Evolutionary conservation across 2,888 invertebrate species (phyloP).

Genomic region (Aromia moschata): DNA sequence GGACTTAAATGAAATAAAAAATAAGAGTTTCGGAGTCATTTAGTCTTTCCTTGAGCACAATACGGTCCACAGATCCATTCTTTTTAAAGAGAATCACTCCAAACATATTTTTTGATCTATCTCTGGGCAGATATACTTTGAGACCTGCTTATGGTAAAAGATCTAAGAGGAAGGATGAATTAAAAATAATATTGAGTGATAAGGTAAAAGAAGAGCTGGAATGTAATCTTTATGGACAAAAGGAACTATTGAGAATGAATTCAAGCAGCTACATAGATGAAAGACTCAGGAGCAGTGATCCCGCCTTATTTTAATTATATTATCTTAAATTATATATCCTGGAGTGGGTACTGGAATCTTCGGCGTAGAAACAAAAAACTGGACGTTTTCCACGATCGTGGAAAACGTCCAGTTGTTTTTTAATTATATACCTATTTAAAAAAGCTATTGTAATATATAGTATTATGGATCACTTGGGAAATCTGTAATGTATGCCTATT

Average conservation of each 20-base stretch:
- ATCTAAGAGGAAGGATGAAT: background rate
- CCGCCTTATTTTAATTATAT: slow-evolving; percentile 15
- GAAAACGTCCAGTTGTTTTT: too few relatives aligned
- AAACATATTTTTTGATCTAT: slow-evolving; percentile 42
- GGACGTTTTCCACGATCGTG: too few relatives aligned
- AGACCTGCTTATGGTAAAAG: slow-evolving; percentile 14
- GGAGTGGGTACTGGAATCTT: too few relatives aligned
- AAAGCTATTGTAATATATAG: too few relatives aligned
- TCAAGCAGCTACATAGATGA: background rate
- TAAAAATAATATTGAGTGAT: slow-evolving; percentile 14
- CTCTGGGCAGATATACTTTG: slow-evolving; percentile 37
- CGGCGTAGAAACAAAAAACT: too few relatives aligned
- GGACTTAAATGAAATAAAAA: slow-evolving; percentile 34
- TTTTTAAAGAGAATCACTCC: slow-evolving; percentile 40
- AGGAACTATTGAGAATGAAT: background rate
- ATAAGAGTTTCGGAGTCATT: slow-evolving; percentile 34
- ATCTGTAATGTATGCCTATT: too few relatives aligned
- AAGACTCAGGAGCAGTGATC: slow-evolving; percentile 14
- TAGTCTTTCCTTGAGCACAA: slow-evolving; percentile 30
- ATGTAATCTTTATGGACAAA: slow-evolving; percentile 1
- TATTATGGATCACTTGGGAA: too few relatives aligned
- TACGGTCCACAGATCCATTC: slow-evolving; percentile 36
- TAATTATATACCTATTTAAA: too few relatives aligned
- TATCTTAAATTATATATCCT: too few relatives aligned
- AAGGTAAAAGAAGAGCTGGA: slow-evolving; percentile 15